Evolutionary conservation across 2,797 vertebrate genomes (phyloP), one percentile per base, ranked within the genome.

Genomic region (Oceanodroma leucorhoa): DNA sequence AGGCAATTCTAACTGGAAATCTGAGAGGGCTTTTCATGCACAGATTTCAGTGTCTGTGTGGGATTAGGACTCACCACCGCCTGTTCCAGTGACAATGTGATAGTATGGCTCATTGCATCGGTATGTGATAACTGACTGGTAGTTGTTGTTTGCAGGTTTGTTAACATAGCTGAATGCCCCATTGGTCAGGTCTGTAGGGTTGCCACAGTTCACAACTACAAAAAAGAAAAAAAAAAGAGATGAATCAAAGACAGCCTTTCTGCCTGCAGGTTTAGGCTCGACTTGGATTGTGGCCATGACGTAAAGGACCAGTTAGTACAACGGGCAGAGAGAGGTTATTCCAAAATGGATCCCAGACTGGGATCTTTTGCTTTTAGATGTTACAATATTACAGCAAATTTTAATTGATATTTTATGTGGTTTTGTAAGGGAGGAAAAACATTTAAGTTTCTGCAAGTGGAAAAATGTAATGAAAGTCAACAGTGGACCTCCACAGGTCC

Each of bases 191-290:
- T 6, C 15, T 81, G 53, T 20, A 20, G 98, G 98, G 36, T 40
- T 64, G 34, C 97, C 97, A 45, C 98, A 98, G 75, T 96, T 90
- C 86, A 96, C 98, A 96, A 98, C 98, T 98, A 24, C 14, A 85
- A 34, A 34, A 50, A 84, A 89, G 64, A n/a, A 83, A 32, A 92
- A 50, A 14, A 22, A 60, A 61, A 80, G 9, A 86, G 7, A 16
- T 51, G 17, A 91, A 36, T 90, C 48, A 67, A 73, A 23, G 14
- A 10, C 21, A 78, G 46, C 17, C 20, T 29, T 20, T 6, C 19
- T 45, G 46, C 29, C 11, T 78, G 62, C 7, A 66, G 29, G 12
- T 53, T 24, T 36, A 41, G 40, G 50, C 22, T 71, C 4, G 1
- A 66, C 53, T 61, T 18, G 10, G 36, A 23, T 6, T 45, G 57